phyloP scores from a whole-genome alignment of 2,888 invertebrate species.

The Eupithecia vulgata region DNA sequence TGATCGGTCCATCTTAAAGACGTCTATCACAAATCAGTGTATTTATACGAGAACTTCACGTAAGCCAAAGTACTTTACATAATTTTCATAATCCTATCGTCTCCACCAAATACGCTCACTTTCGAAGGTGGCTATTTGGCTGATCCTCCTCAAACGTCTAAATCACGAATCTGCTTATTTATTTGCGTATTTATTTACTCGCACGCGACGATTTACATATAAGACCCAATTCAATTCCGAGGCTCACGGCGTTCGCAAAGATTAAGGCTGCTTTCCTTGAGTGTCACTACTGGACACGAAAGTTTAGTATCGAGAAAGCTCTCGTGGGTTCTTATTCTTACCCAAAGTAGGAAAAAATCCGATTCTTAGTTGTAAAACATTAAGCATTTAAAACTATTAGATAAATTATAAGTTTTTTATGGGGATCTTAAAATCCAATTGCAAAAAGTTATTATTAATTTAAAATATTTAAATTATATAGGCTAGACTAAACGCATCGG shows the following conservation, averaged over 20 bases:
- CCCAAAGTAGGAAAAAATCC: background rate
- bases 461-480: no score
- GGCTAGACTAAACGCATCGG: no score
- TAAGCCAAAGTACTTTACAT: conserved; percentile 5
- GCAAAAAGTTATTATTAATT: no score
- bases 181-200: conserved; percentile 81
- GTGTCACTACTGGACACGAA: background rate
- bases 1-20: background rate
- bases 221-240: conserved; percentile 80
- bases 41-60: background rate
- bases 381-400: background rate
- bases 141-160: conserved; percentile 69
- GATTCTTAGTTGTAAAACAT: background rate
- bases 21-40: background rate
- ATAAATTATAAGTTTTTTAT: background rate
- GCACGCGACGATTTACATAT: conserved; percentile 79
- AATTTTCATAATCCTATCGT: conserved; percentile 19
- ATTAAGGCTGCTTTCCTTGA: conserved; percentile 65
- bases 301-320: background rate
- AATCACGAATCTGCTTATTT: conserved; percentile 76
- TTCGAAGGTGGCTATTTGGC: conserved; percentile 34
- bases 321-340: no score
- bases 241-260: conserved; percentile 75
- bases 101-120: conserved; percentile 8
- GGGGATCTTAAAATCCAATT: background rate